Percentiles rank a stretch among this genome's conserved stretches.
These are phyloP conservation scores for Strigamia transsilvanica DNA, from an alignment of 2,888 invertebrate genomes.

Conservation along the genomic window DNA sequence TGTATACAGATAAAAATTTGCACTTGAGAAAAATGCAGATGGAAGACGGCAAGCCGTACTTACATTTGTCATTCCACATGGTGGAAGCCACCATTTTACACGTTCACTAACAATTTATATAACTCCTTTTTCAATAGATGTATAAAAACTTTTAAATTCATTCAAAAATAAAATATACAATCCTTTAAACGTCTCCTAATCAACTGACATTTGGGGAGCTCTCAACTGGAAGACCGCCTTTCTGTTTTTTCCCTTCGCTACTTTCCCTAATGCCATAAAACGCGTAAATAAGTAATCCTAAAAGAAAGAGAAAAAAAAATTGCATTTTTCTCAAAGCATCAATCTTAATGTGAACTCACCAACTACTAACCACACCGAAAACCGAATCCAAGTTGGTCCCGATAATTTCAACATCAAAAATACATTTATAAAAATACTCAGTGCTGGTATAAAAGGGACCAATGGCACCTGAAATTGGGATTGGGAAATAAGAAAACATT, in stretches of 20 bases:
- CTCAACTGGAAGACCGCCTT: background rate
- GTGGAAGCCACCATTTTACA: conserved; percentile 24
- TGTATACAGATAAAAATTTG: conserved; percentile 25
- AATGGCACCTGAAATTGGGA: conserved; percentile 77
- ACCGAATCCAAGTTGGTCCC: conserved; percentile 81
- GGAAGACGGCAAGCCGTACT: background rate
- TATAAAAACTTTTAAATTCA: conserved; percentile 28
- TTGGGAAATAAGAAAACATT: conserved; percentile 61
- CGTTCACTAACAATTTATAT: conserved; percentile 11
- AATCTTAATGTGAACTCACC: conserved; percentile 66
- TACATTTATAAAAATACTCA: conserved; percentile 83
- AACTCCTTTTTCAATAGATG: conserved; percentile 27
- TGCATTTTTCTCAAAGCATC: background rate
- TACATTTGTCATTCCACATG: conserved; percentile 25
- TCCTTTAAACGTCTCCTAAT: background rate
- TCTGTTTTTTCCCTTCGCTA: conserved; percentile 52
- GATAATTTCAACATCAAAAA: conserved; percentile 86
- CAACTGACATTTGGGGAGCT: background rate
- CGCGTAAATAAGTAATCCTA: conserved; percentile 53
- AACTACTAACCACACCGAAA: conserved; percentile 79
- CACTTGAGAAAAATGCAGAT: background rate
- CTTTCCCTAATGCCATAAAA: conserved; percentile 52
- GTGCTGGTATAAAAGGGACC: conserved; percentile 81
- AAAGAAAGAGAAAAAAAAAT: background rate
- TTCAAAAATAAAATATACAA: conserved; percentile 9